Evolutionary conservation across 2,888 invertebrate species (phyloP), one percentile per base, ranked within the genome.

Genomic region (Drosophila nr. perissopoda): DNA sequence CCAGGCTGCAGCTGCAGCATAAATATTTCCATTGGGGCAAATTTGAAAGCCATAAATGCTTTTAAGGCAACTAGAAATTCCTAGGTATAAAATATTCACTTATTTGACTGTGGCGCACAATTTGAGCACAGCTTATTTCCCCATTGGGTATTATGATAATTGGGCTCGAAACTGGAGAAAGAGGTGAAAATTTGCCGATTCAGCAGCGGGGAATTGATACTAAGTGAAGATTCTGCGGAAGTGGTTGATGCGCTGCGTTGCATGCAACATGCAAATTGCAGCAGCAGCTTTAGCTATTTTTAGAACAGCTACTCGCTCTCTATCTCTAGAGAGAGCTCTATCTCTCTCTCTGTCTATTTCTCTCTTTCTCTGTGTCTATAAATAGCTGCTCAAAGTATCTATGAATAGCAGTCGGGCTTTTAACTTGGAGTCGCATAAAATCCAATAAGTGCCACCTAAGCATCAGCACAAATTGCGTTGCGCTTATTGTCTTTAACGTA

Each of bases 391-490:
- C 21, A 27, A 21, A 27, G 40, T 18, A 49, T 76, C 76, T 81
- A 77, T 70, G 70, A 77, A 77, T 76, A 81, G 65, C 52, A 52
- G 40, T 21, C 27, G 76, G 76, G 57, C 16, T 70, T 54, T 81
- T 59, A 49, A 59, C 68, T 46, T 38, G 29, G 48, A 38, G 46
- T 21, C 57, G 79, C 88, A 72, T 69, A 62, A 85, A 85, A 89
- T 83, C 91, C 89, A 83, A 83, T 78, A 87, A 90, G 86, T 86
- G 77, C 81, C 67, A 46, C 54, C 60, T 71, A 66, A 76, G 61
- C 72, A 58, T 36, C 65, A n/a, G 34, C 54, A 74, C 70, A 75
- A 90, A 85, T 85, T 87, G 84, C 75, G 64, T 51, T 49, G 75
- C 66, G 84, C 73, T 83, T 79, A 87, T 77, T 79, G 90, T 65